Conservation (phyloP, 2,113 vertebrate genomes). For the Salminus brasiliensis region DNA sequence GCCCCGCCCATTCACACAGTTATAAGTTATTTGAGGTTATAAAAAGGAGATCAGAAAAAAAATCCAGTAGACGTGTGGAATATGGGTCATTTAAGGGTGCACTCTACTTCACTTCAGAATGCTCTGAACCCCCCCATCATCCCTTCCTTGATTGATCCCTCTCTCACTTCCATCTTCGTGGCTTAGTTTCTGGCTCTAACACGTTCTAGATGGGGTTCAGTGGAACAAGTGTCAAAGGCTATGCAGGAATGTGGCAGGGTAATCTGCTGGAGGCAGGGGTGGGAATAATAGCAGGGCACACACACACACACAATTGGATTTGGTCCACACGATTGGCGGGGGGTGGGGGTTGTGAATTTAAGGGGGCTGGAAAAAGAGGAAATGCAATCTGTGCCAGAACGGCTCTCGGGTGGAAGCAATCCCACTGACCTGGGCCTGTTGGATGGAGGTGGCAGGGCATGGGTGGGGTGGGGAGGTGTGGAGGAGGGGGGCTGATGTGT, state of each 20-base stretch:
- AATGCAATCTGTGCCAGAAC: constrained; percentile 31
- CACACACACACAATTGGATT: constrained; percentile 59
- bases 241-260: constrained; percentile 24
- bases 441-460: constrained; percentile 17
- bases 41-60: too few species aligned
- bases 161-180: background rate
- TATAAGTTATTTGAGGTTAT: too few species aligned
- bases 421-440: background rate
- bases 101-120: too few species aligned
- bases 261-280: constrained; percentile 14
- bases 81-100: too few species aligned
- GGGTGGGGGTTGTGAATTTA: constrained; percentile 37
- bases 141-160: background rate
- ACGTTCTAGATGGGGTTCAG: background rate
- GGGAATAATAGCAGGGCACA: constrained; percentile 41
- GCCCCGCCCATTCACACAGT: too few species aligned
- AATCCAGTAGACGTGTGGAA: too few species aligned
- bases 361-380: background rate
- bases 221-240: background rate
- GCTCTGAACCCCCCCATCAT: too few species aligned
- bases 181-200: background rate
- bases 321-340: constrained; percentile 10
- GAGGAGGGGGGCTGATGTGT: constrained; percentile 59
- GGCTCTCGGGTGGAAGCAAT: constrained; percentile 47
- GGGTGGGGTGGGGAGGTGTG: too few species aligned